These are phyloP conservation scores for Metacarcinus magister DNA, from an alignment of 2,888 invertebrate species.

Conservation along the genomic window DNA sequence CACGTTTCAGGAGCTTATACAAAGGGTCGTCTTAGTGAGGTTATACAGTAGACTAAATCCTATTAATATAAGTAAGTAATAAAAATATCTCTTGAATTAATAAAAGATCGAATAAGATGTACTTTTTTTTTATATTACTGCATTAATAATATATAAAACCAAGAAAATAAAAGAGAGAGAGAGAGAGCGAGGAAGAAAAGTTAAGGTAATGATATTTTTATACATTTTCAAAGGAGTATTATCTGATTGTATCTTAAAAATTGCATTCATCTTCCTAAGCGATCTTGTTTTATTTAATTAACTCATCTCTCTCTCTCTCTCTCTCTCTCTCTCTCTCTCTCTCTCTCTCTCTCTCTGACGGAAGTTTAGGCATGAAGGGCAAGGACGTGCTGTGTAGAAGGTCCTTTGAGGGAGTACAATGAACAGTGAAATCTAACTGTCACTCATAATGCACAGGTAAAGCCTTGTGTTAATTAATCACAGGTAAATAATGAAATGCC, in stretches of 20 bases:
- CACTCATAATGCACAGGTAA: no score
- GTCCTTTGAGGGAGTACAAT: not conserved
- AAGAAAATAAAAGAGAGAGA: no score
- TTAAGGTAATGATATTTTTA: not conserved
- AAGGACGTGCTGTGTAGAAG: not conserved
- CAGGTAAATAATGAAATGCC: no score
- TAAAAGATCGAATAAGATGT: no score
- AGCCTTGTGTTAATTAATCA: no score
- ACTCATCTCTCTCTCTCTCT: not conserved
- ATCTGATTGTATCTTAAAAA: no score
- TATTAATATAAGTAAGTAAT: not conserved
- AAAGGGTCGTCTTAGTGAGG: not conserved
- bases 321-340: conserved; percentile 26
- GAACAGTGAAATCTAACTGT: not conserved
- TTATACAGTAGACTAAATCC: not conserved
- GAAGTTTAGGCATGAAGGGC: not conserved
- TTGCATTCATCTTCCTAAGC: no score
- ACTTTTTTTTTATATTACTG: no score
- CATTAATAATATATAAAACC: no score
- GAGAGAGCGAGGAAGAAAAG: not conserved
- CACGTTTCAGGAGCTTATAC: not conserved
- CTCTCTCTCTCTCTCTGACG: not conserved
- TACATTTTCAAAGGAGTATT: no score
- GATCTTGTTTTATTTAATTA: not conserved
- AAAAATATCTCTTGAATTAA: no score